Evolutionary conservation across 37 sponge, comb jelly and placozoan genomes (phyloP).

Genomic region (Mnemiopsis leidyi): DNA sequence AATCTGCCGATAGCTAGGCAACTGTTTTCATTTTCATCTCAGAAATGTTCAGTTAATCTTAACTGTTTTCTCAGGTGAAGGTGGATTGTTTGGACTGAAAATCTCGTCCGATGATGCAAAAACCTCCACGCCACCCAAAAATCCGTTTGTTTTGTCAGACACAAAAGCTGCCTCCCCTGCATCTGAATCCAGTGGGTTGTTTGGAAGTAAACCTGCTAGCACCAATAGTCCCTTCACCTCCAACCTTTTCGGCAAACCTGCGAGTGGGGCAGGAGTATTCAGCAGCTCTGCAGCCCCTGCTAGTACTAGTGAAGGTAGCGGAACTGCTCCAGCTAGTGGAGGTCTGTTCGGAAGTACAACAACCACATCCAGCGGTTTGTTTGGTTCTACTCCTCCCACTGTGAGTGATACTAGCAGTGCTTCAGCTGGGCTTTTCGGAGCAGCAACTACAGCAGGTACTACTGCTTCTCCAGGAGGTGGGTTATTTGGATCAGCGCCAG

Average conservation of each 20-base stretch:
- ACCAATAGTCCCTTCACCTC: conserved; percentile 25
- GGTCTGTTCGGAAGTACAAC: not conserved
- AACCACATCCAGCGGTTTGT: not conserved
- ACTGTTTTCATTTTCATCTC: too few relatives aligned
- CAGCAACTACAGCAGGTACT: not conserved
- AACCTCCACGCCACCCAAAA: not conserved
- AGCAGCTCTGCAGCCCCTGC: not conserved
- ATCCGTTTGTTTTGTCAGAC: not conserved
- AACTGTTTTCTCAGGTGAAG: conserved; percentile 11
- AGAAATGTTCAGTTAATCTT: not conserved
- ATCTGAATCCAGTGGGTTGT: not conserved
- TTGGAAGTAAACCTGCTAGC: not conserved
- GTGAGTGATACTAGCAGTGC: not conserved
- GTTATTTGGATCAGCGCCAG: not conserved
- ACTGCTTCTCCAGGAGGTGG: conserved; percentile 11
- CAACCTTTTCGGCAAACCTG: not conserved
- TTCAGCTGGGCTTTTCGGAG: not conserved
- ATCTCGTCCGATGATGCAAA: not conserved
- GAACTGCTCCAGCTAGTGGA: not conserved
- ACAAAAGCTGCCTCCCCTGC: not conserved
- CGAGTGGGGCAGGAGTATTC: not conserved
- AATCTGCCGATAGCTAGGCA: too few relatives aligned
- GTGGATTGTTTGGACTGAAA: not conserved
- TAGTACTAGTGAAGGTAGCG: not conserved
- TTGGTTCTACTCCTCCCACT: not conserved